Evolutionary conservation across 2,797 vertebrate species (phyloP).

Genomic region (Neomorphus geoffroyi): DNA sequence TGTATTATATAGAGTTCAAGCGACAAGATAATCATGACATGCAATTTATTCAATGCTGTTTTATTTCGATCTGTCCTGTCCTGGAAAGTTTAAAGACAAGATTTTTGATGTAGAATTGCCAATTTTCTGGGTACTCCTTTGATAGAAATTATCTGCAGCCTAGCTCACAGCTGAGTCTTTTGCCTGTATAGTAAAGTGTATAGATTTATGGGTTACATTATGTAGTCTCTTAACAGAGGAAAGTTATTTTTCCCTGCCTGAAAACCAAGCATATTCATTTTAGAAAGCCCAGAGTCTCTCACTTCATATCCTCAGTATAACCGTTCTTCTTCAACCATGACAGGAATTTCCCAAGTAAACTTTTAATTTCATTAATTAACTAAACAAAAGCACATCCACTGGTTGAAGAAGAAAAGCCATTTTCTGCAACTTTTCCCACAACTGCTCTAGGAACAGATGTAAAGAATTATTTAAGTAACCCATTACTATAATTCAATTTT

Average conservation of each 20-base stretch:
- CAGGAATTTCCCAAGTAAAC: not conserved
- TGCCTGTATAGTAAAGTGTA: not conserved
- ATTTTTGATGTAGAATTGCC: not conserved
- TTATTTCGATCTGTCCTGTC: not conserved
- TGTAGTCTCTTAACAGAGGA: not conserved
- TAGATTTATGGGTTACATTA: not conserved
- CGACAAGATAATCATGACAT: not conserved
- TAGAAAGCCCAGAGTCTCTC: not conserved
- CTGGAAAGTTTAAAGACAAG: not conserved
- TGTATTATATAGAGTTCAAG: not conserved
- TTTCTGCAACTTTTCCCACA: not conserved
- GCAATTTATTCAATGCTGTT: not conserved
- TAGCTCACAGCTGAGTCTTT: not conserved
- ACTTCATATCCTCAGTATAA: not conserved
- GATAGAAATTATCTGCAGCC: not conserved
- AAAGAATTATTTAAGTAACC: not conserved
- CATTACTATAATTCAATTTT: not conserved
- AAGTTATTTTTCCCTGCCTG: not conserved
- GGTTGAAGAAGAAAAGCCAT: not conserved
- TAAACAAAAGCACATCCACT: not conserved
- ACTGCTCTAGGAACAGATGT: not conserved
- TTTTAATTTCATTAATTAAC: slow-evolving; percentile 1
- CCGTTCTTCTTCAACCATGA: not conserved
- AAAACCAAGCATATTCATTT: slow-evolving; percentile 10
- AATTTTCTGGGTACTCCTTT: not conserved